Conservation (phyloP, 2,113 vertebrate genomes). For the Strix aluco region DNA sequence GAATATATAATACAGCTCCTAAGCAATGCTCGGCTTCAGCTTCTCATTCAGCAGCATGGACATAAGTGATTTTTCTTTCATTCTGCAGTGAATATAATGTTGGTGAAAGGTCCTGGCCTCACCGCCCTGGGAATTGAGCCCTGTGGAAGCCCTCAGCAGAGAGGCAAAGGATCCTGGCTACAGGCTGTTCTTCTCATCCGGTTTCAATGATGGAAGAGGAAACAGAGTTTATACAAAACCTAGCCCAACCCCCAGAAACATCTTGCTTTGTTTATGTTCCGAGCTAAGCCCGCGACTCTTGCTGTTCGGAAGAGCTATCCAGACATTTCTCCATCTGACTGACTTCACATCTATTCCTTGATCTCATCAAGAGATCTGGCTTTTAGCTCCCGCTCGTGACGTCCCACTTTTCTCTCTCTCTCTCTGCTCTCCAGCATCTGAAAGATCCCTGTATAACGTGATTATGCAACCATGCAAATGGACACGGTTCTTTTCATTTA, state of each 20-base stretch:
- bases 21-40: neutral
- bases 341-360: slow-evolving; percentile 48
- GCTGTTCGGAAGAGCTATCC: slow-evolving; percentile 25
- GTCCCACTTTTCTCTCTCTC: neutral
- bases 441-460: slow-evolving; percentile 54
- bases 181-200: slow-evolving; percentile 47
- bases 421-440: neutral
- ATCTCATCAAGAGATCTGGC: slow-evolving; percentile 46
- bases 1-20: neutral
- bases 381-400: slow-evolving; percentile 16
- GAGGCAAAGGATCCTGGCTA: slow-evolving; percentile 27
- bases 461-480: slow-evolving; percentile 68
- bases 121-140: neutral
- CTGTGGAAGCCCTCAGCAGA: neutral
- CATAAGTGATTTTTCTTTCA: neutral
- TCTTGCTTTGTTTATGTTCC: slow-evolving; percentile 62
- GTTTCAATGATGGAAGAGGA: slow-evolving; percentile 60
- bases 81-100: neutral
- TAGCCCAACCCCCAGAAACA: slow-evolving; percentile 59
- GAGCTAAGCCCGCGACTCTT: slow-evolving; percentile 24
- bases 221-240: slow-evolving; percentile 61
- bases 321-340: slow-evolving; percentile 59
- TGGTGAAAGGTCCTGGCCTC: slow-evolving; percentile 33
- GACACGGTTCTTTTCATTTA: slow-evolving; percentile 43
- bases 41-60: neutral